phyloP scores from a whole-genome alignment of 2,888 invertebrate genomes.

The Himalopsyche kuldschensis region DNA sequence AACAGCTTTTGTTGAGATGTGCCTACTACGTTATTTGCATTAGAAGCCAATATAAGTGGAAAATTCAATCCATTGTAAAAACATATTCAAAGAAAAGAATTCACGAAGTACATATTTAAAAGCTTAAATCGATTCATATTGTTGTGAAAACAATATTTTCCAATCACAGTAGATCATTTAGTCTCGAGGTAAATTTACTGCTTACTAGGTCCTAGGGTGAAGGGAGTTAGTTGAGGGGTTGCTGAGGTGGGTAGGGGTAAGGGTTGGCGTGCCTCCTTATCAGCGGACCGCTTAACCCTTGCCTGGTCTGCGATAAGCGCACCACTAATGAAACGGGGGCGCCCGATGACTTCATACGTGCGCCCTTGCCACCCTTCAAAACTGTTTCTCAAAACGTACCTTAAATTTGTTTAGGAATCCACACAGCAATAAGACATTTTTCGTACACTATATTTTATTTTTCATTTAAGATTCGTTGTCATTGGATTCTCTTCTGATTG shows the following conservation, averaged over 20 bases:
- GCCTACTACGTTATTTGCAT: too few relatives aligned
- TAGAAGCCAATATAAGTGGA: too few relatives aligned
- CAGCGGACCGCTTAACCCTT: constrained; percentile 31
- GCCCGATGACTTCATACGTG: constrained; percentile 34
- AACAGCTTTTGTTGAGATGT: too few relatives aligned
- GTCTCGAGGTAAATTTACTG: neutral
- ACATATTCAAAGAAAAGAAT: too few relatives aligned
- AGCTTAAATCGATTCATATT: neutral
- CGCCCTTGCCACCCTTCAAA: neutral
- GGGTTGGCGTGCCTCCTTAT: neutral
- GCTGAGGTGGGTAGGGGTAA: neutral
- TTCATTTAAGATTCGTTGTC: too few relatives aligned
- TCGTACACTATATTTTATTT: too few relatives aligned
- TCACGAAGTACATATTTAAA: too few relatives aligned
- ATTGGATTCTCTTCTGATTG: too few relatives aligned
- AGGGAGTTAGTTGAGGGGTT: neutral
- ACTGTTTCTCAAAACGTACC: neutral
- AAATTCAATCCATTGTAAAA: too few relatives aligned
- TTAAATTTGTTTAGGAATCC: neutral
- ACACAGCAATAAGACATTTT: neutral
- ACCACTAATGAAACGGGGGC: constrained; percentile 33
- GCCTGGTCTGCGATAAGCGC: constrained; percentile 35
- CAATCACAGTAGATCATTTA: neutral
- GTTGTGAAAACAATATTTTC: neutral
- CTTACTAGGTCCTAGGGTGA: neutral